These are phyloP conservation scores for Oeneis ivallda DNA, from an alignment of 2,888 invertebrate species.

Conservation along the genomic window DNA sequence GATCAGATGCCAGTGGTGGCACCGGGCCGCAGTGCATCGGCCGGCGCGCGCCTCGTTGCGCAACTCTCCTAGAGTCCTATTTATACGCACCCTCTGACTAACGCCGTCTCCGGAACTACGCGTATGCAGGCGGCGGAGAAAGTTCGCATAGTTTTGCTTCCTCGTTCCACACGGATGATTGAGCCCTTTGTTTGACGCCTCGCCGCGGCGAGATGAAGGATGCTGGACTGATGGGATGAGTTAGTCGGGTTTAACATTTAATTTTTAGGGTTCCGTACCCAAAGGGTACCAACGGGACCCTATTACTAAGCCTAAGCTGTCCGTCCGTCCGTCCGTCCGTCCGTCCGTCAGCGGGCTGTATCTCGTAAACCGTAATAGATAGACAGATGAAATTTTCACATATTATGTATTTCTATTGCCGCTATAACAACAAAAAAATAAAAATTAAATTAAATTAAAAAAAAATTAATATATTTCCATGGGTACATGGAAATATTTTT, in stretches of 20 bases:
- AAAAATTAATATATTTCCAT: too few species aligned
- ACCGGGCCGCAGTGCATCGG: constrained; percentile 50
- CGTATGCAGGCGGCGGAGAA: constrained; percentile 38
- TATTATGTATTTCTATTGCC: too few species aligned
- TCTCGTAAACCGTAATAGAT: too few species aligned
- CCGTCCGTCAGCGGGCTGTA: too few species aligned
- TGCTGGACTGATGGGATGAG: constrained; percentile 1
- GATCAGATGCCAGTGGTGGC: constrained; percentile 28
- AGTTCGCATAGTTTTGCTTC: constrained; percentile 43
- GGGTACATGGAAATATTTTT: too few species aligned
- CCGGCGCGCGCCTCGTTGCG: constrained; percentile 46
- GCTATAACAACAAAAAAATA: too few species aligned
- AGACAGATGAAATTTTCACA: too few species aligned
- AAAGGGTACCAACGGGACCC: too few species aligned
- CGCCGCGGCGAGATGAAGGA: neutral
- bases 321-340: too few species aligned
- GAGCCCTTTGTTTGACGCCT: constrained; percentile 24
- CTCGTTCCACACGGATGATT: constrained; percentile 28
- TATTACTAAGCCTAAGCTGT: too few species aligned
- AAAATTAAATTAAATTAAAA: too few species aligned
- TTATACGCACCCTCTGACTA: constrained; percentile 46
- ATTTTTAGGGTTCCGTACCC: too few species aligned
- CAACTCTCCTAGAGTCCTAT: constrained; percentile 46
- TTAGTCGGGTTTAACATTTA: neutral
- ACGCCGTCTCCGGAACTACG: constrained; percentile 38